Conservation (phyloP, 1,140 invertebrate species). For the Dreissena polymorpha region DNA sequence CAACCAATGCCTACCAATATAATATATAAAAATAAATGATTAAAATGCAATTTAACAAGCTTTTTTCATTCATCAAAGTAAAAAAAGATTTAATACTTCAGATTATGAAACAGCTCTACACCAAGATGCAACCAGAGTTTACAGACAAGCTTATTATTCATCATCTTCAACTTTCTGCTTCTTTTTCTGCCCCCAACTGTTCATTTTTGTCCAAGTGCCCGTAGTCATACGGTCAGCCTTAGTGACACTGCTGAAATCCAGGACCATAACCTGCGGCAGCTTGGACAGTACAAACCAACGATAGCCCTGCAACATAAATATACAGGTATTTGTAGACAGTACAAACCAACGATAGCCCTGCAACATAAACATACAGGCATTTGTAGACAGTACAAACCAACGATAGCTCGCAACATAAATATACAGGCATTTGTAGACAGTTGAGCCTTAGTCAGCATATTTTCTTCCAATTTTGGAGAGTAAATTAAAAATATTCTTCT, state of each 20-base stretch:
- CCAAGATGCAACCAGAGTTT: too few species aligned
- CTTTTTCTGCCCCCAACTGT: constrained; percentile 54
- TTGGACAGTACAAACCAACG: constrained; percentile 54
- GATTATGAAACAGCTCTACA: too few species aligned
- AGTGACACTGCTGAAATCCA: constrained; percentile 65
- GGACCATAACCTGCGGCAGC: constrained; percentile 54
- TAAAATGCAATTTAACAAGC: too few species aligned
- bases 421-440: too few species aligned
- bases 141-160: neutral
- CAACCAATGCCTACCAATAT: too few species aligned
- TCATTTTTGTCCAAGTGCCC: constrained; percentile 56
- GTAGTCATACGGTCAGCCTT: constrained; percentile 62
- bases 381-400: neutral
- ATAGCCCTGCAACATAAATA: constrained; percentile 55
- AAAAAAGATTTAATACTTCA: too few species aligned
- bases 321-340: too few species aligned
- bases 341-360: constrained; percentile 60
- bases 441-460: too few species aligned
- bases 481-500: too few species aligned
- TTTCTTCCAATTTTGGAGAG: too few species aligned
- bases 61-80: too few species aligned
- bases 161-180: constrained; percentile 43
- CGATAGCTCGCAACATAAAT: constrained; percentile 55
- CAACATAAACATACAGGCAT: neutral
- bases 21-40: too few species aligned